Conservation (phyloP, 2,888 invertebrate genomes). For the Cactoblastis cactorum region DNA sequence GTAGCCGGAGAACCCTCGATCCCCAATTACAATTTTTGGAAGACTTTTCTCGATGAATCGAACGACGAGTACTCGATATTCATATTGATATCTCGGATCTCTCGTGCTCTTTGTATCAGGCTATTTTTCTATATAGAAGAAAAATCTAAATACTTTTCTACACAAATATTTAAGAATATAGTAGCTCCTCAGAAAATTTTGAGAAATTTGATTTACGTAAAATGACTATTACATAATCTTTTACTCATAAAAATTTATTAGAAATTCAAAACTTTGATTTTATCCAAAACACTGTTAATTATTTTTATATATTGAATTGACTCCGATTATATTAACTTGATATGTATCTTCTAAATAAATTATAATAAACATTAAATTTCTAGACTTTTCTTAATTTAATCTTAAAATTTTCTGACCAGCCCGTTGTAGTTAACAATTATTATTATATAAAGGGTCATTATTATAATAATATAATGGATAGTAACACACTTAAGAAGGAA, state of each 20-base stretch:
- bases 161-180: conserved; percentile 23
- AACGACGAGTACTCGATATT: conserved; percentile 25
- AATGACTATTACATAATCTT: too few relatives aligned
- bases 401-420: not conserved
- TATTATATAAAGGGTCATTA: not conserved
- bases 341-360: too few relatives aligned
- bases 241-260: too few relatives aligned
- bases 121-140: conserved; percentile 21
- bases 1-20: not conserved
- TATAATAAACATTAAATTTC: too few relatives aligned
- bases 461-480: not conserved
- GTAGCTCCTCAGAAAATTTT: conserved; percentile 11
- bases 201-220: not conserved
- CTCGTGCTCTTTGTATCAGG: conserved; percentile 37
- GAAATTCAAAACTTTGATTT: too few relatives aligned
- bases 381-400: not conserved
- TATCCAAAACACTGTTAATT: too few relatives aligned
- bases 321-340: too few relatives aligned
- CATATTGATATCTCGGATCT: conserved; percentile 21
- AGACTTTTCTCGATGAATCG: conserved; percentile 40
- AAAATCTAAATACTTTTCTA: not conserved
- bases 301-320: too few relatives aligned
- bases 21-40: conserved; percentile 31
- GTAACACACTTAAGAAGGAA: conserved; percentile 26
- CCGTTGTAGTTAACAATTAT: not conserved